Percentiles rank a stretch among this genome's conserved stretches.
Conservation (phyloP, 2,113 vertebrate genomes). For the Prunella fulvescens region DNA sequence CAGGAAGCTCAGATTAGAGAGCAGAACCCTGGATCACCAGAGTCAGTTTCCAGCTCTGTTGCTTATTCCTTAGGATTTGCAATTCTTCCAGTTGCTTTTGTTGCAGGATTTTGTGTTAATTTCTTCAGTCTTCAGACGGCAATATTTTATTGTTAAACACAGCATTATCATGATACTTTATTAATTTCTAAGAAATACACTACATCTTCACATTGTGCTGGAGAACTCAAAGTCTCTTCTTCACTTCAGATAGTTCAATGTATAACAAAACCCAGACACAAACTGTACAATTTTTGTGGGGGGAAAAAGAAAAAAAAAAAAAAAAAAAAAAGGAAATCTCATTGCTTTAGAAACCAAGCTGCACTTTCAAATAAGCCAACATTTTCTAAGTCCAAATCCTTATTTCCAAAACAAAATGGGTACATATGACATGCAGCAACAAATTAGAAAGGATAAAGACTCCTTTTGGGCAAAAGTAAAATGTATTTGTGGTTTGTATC, state of each 20-base stretch:
- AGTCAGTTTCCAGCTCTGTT: neutral
- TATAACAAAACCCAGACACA: neutral
- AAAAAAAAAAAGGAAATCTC: neutral
- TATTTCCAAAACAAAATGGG: slow-evolving; percentile 38
- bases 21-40: neutral
- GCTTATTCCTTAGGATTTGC: neutral
- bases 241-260: neutral
- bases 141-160: neutral
- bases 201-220: neutral
- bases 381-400: slow-evolving; percentile 6
- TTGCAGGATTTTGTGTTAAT: neutral
- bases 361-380: neutral
- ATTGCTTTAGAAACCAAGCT: neutral
- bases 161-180: neutral
- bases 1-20: neutral
- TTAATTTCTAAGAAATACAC: neutral
- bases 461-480: slow-evolving; percentile 20
- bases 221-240: neutral
- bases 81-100: neutral
- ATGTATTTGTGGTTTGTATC: slow-evolving; percentile 41
- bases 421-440: slow-evolving; percentile 28
- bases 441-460: slow-evolving; percentile 42
- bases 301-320: neutral
- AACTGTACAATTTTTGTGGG: neutral
- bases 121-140: neutral